These are phyloP conservation scores for Coptodon bakossiorum DNA, from an alignment of 2,113 vertebrate genomes.

Conservation along the genomic window DNA sequence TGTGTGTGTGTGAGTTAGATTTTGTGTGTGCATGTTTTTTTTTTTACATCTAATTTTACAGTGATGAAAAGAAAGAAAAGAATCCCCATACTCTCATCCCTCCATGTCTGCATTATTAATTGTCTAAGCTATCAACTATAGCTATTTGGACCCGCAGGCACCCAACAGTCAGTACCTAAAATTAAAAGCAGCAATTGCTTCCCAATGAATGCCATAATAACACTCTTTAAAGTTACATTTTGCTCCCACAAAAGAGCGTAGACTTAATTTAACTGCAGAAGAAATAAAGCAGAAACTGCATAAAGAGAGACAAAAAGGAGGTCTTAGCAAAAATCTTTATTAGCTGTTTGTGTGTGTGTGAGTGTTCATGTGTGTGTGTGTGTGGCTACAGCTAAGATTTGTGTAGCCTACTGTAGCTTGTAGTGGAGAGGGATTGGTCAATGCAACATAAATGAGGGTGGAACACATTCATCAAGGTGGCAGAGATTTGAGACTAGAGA, in stretches of 20 bases:
- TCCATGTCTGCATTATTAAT: slow-evolving; percentile 64
- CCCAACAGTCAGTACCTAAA: slow-evolving; percentile 29
- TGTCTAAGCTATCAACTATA: slow-evolving; percentile 41
- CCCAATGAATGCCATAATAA: slow-evolving; percentile 43
- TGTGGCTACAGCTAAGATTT: slow-evolving; percentile 19
- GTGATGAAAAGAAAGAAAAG: slow-evolving; percentile 14
- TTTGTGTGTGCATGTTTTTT: background rate
- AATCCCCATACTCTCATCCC: slow-evolving; percentile 40
- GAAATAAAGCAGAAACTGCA: background rate
- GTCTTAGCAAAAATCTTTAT: background rate
- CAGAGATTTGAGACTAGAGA: slow-evolving; percentile 50
- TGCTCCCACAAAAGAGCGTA: slow-evolving; percentile 12
- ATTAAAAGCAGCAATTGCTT: slow-evolving; percentile 60
- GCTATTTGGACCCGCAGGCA: slow-evolving; percentile 49
- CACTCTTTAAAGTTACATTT: slow-evolving; percentile 43
- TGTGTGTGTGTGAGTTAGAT: background rate
- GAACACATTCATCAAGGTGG: slow-evolving; percentile 60
- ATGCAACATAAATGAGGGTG: slow-evolving; percentile 37
- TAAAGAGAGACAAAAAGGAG: background rate
- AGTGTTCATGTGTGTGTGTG: background rate
- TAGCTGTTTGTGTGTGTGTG: background rate
- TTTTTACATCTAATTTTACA: slow-evolving; percentile 42
- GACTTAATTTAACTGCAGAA: slow-evolving; percentile 14
- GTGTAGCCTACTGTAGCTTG: background rate
- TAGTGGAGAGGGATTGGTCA: slow-evolving; percentile 16